Base-by-base conservation (phyloP, 1,140 invertebrate species). In the Brachionus angularis region DNA sequence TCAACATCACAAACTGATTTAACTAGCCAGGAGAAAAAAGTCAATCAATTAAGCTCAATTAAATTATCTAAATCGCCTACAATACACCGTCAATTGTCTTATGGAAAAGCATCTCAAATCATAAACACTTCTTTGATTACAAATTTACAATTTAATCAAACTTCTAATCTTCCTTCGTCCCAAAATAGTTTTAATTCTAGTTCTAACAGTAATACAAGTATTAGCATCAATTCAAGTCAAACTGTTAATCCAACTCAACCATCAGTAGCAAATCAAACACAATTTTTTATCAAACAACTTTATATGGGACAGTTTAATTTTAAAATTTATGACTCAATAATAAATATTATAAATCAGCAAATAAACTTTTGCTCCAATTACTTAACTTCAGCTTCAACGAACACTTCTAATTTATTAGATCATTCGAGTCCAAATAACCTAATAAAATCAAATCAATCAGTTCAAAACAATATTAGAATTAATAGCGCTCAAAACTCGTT, bases 11-110 rank as follows among this genome's bases (percentile, higher is more conserved):
- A 58, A 36, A 58, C 33, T 18, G 53, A 58, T 18, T 33, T 58
- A 34, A 12, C 25, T 21, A 25, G 16, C 34, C 12, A 27, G 34
- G 52, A 55, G n/a, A 58, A 18, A 14, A 39, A 58, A 8, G 21
- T 23, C 3, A 27, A 10, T 0, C 33, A 39, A 23, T 18, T 29
- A 23, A 5, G 33, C 5, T 58, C 53, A 18, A 39, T 58, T 25
- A 58, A 58, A 21, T 33, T 36, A 14, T 58, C 53, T 23, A 58
- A 58, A 58, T 58, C 53, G 10, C 53, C 53, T 7, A 58, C 53
- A 2, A 58, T 58, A 23, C n/a, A 39, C 27, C 53, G 53, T 27
- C 53, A 58, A 58, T 39, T 36, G 25, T 39, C 33, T 18, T 34
- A 14, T 8, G 23, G 21, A 10, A 58, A 58, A 33, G 7, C 53